A percentile compares a stretch with the other conserved stretches of the same genome.
Conservation (phyloP, 2,113 vertebrate genomes). For the Aegotheles bennettii region DNA sequence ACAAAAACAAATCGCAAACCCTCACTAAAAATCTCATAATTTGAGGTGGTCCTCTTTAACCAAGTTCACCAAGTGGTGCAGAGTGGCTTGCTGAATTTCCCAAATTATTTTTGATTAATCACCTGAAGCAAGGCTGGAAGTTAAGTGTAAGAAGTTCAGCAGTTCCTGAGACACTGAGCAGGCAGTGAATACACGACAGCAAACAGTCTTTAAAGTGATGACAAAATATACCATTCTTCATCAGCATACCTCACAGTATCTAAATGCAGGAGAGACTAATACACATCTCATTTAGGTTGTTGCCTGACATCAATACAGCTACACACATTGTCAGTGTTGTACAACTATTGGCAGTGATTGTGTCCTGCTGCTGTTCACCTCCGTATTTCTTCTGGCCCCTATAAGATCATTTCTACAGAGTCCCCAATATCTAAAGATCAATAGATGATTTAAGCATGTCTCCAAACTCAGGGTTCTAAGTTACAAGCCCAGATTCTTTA, state of each 20-base stretch:
- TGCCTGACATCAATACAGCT: neutral
- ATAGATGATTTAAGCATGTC: neutral
- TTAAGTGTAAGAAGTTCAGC: neutral
- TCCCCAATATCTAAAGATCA: too few relatives aligned
- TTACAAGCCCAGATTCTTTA: neutral
- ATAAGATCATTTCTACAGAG: neutral
- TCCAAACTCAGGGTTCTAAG: neutral
- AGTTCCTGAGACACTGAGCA: neutral
- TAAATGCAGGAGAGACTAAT: neutral
- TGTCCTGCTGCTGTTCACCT: neutral
- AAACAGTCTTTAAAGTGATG: neutral
- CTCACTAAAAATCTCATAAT: neutral
- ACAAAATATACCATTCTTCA: neutral
- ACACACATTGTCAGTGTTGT: neutral
- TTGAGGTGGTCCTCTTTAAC: neutral
- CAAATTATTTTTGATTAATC: neutral
- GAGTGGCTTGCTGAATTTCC: neutral
- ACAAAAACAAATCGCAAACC: neutral
- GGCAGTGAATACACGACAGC: neutral
- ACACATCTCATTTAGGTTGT: neutral
- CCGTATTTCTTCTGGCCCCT: neutral
- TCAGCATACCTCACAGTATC: neutral
- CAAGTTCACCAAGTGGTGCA: neutral
- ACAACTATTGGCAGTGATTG: neutral
- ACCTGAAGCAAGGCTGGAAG: neutral